These are phyloP conservation scores for Lasioglossum leucozonium DNA, from an alignment of 2,888 invertebrate genomes.

Conservation along the genomic window DNA sequence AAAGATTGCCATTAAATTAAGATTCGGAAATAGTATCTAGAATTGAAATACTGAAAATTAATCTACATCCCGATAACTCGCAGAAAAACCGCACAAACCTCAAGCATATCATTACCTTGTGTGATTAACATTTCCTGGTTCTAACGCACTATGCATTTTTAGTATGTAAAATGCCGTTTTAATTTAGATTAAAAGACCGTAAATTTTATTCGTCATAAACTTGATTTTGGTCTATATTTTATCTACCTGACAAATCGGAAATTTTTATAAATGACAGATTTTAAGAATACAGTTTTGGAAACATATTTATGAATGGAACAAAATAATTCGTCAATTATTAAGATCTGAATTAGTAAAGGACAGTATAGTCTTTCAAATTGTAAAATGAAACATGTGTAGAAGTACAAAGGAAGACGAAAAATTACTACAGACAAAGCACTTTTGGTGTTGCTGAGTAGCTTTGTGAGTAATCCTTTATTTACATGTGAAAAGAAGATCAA, in stretches of 20 bases:
- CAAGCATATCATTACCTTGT: neutral
- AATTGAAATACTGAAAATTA: neutral
- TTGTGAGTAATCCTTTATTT: neutral
- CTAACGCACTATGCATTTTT: neutral
- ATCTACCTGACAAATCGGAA: neutral
- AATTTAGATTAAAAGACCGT: neutral
- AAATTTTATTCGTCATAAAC: neutral
- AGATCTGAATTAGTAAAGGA: neutral
- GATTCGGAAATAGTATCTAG: neutral
- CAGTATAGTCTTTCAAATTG: neutral
- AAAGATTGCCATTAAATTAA: neutral
- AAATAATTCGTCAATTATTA: neutral
- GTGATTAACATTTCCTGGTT: neutral
- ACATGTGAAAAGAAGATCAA: neutral
- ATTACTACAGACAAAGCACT: neutral
- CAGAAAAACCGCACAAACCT: neutral
- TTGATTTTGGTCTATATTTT: neutral
- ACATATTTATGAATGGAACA: neutral
- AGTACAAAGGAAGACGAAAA: neutral
- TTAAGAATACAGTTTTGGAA: too few relatives aligned
- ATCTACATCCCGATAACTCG: neutral
- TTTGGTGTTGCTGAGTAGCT: neutral
- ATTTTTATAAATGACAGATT: neutral
- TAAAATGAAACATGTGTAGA: neutral
- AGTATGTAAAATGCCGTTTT: neutral